Evolutionary conservation across 2,888 invertebrate species (phyloP).

Genomic region (Napeogenes inachia): DNA sequence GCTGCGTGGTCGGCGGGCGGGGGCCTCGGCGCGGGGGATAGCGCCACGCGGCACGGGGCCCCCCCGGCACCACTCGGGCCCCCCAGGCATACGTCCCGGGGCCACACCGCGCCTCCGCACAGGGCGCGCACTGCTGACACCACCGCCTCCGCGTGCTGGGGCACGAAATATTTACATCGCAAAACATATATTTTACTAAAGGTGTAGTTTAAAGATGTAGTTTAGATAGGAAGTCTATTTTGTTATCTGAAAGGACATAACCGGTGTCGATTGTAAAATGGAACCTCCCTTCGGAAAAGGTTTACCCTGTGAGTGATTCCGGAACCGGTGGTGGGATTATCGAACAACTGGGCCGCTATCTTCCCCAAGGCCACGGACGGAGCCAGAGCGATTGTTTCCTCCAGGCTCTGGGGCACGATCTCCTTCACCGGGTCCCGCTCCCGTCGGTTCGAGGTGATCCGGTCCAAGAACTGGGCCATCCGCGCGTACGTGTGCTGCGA

Average conservation of each 20-base stretch:
- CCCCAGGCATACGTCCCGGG: constrained; percentile 86
- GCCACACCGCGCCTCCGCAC: constrained; percentile 88
- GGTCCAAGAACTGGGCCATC: constrained; percentile 85
- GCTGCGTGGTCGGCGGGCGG: constrained; percentile 89
- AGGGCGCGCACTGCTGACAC: constrained; percentile 54
- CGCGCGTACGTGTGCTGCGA: constrained; percentile 88
- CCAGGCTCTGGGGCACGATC: constrained; percentile 53
- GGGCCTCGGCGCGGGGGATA: constrained; percentile 57
- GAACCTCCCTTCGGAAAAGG: too few species aligned
- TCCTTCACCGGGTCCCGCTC: constrained; percentile 55
- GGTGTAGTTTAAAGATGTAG: too few species aligned
- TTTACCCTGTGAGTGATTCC: constrained; percentile 66
- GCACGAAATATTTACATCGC: not conserved
- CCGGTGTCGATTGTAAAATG: too few species aligned
- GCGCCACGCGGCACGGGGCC: constrained; percentile 65
- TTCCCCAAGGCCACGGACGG: constrained; percentile 50
- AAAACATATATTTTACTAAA: too few species aligned
- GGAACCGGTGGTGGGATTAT: constrained; percentile 57
- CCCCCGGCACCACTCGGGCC: constrained; percentile 86
- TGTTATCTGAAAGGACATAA: too few species aligned
- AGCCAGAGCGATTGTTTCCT: constrained; percentile 56
- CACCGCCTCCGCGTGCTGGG: constrained; percentile 57
- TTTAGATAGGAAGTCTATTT: too few species aligned
- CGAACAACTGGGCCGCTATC: constrained; percentile 59
- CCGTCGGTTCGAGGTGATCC: constrained; percentile 77